Evolutionary conservation across 2,113 vertebrate genomes (phyloP).

Genomic region (Panthera tigris): DNA sequence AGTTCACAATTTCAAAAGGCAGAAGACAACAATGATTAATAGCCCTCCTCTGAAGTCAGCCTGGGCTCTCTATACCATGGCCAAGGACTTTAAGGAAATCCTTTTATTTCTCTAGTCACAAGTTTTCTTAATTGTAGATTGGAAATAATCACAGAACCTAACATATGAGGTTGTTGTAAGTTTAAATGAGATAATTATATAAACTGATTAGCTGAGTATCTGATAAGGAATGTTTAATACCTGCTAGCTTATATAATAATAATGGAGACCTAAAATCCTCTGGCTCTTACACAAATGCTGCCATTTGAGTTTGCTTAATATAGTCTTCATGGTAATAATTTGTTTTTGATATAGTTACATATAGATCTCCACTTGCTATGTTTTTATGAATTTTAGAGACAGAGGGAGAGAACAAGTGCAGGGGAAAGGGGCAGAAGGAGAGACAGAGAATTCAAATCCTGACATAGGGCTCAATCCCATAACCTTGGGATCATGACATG

Average conservation of each 20-base stretch:
- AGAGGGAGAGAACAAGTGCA: no score
- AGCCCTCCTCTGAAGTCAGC: neutral
- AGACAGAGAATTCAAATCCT: no score
- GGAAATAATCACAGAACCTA: neutral
- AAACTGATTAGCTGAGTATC: neutral
- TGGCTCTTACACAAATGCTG: neutral
- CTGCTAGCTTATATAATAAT: neutral
- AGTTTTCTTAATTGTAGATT: neutral
- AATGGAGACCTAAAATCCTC: neutral
- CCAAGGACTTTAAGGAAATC: neutral
- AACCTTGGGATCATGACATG: no score
- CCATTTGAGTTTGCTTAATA: neutral
- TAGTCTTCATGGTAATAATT: neutral
- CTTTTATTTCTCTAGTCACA: neutral
- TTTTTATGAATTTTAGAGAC: no score
- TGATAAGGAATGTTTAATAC: neutral
- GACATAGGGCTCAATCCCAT: no score
- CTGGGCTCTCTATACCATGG: neutral
- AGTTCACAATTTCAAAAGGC: neutral
- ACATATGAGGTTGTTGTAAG: neutral
- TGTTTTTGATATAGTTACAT: neutral
- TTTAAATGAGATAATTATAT: neutral
- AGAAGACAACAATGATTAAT: neutral
- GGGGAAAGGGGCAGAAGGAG: no score
- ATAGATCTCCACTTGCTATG: neutral